phyloP scores from a whole-genome alignment of 1,140 invertebrate species.

The Hirudo medicinalis region DNA sequence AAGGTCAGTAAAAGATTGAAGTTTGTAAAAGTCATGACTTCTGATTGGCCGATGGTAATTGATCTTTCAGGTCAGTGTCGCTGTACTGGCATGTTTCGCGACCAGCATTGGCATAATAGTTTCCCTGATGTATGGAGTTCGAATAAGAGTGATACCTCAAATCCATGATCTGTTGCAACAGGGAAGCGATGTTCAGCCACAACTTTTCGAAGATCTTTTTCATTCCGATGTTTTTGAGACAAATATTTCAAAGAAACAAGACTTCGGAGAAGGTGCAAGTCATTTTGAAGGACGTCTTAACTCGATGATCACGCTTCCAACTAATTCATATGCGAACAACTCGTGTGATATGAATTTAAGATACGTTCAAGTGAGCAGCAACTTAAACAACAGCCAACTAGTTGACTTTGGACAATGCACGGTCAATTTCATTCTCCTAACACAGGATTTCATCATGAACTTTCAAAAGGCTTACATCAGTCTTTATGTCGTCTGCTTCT shows the following conservation, averaged over 20 bases:
- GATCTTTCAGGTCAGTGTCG: slow-evolving; percentile 24
- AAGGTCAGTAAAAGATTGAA: not conserved
- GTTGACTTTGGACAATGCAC: not conserved
- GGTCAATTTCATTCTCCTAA: slow-evolving; percentile 5
- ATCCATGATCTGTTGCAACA: no score
- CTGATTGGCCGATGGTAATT: no score
- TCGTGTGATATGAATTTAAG: not conserved
- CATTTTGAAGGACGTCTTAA: not conserved
- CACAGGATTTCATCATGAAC: not conserved
- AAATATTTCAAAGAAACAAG: not conserved
- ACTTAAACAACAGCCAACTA: no score
- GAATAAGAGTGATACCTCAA: not conserved
- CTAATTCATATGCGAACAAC: not conserved
- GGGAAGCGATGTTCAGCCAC: not conserved
- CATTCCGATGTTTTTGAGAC: not conserved
- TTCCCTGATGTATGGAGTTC: slow-evolving; percentile 16
- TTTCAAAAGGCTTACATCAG: slow-evolving; percentile 1
- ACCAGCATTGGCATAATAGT: slow-evolving; percentile 6
- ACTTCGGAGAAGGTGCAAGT: not conserved
- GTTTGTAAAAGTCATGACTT: no score
- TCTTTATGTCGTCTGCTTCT: slow-evolving; percentile 20
- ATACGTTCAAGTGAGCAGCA: no score
- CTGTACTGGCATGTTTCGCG: not conserved
- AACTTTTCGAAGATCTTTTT: not conserved
- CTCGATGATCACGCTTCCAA: not conserved